phyloP scores from a whole-genome alignment of 2,888 invertebrate species.

The Deroplatys truncata region DNA sequence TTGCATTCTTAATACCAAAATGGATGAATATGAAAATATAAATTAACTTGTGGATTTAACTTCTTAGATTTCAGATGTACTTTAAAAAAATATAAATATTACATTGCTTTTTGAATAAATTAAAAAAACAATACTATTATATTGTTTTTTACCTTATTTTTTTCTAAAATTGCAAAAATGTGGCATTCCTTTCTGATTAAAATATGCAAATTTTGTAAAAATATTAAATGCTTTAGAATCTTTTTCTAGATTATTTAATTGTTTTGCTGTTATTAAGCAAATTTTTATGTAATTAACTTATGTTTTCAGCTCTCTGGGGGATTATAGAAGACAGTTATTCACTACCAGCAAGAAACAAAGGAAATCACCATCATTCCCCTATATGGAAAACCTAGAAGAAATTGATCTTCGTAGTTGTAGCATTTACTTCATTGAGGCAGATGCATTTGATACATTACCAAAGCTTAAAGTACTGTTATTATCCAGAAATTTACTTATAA shows the following conservation, averaged over 20 bases:
- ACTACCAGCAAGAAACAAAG: neutral
- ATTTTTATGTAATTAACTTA: neutral
- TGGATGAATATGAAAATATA: too few relatives aligned
- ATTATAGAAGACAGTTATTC: neutral
- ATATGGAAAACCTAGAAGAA: constrained; percentile 46
- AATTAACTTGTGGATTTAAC: too few relatives aligned
- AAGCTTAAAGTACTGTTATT: constrained; percentile 50
- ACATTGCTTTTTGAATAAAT: too few relatives aligned
- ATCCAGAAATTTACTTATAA: constrained; percentile 50
- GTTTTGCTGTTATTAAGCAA: neutral
- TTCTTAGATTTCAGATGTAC: too few relatives aligned
- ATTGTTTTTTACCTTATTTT: too few relatives aligned
- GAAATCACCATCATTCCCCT: neutral
- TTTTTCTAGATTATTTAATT: neutral
- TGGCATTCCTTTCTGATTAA: too few relatives aligned
- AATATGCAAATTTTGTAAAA: too few relatives aligned
- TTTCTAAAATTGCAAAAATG: too few relatives aligned
- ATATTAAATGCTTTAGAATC: too few relatives aligned
- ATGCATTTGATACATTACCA: constrained; percentile 48
- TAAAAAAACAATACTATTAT: too few relatives aligned
- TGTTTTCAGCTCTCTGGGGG: neutral
- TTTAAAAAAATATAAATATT: too few relatives aligned
- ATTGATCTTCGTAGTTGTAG: constrained; percentile 56
- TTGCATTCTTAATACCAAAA: too few relatives aligned
- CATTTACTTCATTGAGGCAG: constrained; percentile 46